These are phyloP conservation scores for Sinocyclocheilus rhinocerous DNA, from an alignment of 2,113 vertebrate species.

Conservation along the genomic window DNA sequence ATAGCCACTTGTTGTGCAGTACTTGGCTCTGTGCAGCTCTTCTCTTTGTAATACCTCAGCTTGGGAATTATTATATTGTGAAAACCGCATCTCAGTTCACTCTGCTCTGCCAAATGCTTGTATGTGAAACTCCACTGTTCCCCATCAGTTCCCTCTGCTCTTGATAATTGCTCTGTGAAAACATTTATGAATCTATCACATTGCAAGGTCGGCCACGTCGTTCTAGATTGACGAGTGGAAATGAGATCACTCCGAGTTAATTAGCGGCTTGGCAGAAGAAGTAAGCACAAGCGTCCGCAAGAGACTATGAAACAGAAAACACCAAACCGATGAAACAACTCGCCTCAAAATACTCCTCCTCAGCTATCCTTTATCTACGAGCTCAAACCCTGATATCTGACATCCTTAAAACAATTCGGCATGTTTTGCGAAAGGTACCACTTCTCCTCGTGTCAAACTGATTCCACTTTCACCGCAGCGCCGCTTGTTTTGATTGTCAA, in stretches of 20 bases:
- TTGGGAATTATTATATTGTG: not conserved
- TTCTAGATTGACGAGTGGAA: slow-evolving; percentile 62
- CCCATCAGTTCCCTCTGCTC: slow-evolving; percentile 41
- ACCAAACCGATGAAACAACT: not conserved
- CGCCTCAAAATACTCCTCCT: not conserved
- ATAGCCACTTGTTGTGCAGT: not conserved
- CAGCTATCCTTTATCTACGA: not conserved
- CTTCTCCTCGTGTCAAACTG: not conserved
- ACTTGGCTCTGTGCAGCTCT: not conserved
- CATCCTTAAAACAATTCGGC: not conserved
- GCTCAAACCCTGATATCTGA: not conserved
- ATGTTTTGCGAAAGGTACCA: not conserved
- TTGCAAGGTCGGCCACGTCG: slow-evolving; percentile 62
- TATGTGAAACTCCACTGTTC: not conserved
- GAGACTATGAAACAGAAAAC: not conserved
- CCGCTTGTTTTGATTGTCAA: slow-evolving; percentile 5
- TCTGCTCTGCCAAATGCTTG: not conserved
- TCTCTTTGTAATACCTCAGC: not conserved
- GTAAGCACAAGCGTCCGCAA: slow-evolving; percentile 39
- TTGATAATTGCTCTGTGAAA: slow-evolving; percentile 65
- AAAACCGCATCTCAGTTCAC: not conserved
- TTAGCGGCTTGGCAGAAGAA: slow-evolving; percentile 68
- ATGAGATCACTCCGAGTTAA: slow-evolving; percentile 66
- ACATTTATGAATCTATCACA: slow-evolving; percentile 65
- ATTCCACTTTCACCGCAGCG: not conserved